Evolutionary conservation across 2,888 invertebrate species (phyloP), one percentile per base, ranked within the genome.

Genomic region (Malthinus flaveolus): DNA sequence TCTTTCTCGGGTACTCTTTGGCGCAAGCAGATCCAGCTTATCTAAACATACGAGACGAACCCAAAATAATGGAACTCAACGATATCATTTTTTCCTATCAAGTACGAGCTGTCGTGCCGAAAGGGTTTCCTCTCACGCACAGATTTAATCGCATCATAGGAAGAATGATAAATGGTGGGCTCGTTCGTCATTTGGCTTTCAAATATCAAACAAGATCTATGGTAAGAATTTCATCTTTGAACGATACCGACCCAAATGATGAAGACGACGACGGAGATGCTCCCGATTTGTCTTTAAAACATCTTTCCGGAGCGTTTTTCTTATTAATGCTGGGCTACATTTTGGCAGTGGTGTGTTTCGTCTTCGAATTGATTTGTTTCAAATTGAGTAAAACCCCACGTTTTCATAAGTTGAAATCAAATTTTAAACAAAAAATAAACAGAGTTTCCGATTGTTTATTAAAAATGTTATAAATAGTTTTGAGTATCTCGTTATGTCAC

Each of bases 41-140:
- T 10, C 11, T 39, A 0, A 62, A 58, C 11, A n/a, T 4, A 32
- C 56, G 61, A 12, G 63, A 63, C 8, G 35, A 56, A 13, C 56
- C 61, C 1, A 66, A 64, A 49, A 58, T 71, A n/a, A 64, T 56
- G 50, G 49, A 66, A 9, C 54, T 69, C 9, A 49, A 62, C 0
- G 60, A 68, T 0, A 79, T 81, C 51, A 78, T 82, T 8, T 84
- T 86, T 64, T 76, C 80, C 0, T 84, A 84, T 15, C 81, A 84
- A 2, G 69, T 85, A 52, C 83, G 85, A 68, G 82, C 84, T 71
- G 77, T 86, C 3, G 78, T 82, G 54, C 64, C 79, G 8, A 77
- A 71, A 65, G 85, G 85, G 1, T 86, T 83, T 63, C 83, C 84
- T 0, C 80, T 84, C 49, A 75, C 83, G 59, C 66, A 69, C 4